Conservation (phyloP, 2,113 vertebrate genomes). For the Paradoxurus hermaphroditus region DNA sequence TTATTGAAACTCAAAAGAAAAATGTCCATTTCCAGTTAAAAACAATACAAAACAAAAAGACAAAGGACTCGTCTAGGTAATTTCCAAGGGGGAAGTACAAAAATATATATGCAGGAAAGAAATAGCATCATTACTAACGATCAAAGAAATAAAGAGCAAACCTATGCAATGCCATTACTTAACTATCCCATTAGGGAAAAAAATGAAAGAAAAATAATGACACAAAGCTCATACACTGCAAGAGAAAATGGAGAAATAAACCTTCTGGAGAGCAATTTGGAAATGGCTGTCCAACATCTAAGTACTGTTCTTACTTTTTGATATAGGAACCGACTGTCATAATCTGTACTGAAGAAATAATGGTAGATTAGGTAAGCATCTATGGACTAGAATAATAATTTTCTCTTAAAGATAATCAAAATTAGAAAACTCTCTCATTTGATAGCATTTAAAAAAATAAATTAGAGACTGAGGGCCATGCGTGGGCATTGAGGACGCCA, state of each 20-base stretch:
- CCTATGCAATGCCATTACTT: neutral
- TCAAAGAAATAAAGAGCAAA: neutral
- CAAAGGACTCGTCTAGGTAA: neutral
- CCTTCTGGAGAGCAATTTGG: neutral
- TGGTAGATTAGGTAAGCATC: neutral
- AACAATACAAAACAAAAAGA: neutral
- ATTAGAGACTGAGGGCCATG: too few species aligned
- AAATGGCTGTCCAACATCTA: neutral
- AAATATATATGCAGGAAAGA: neutral
- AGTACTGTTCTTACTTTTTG: neutral
- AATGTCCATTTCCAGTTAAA: neutral
- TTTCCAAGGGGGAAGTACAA: neutral
- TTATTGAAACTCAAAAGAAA: neutral
- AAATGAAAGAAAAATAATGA: neutral
- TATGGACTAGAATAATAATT: neutral
- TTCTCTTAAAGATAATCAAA: neutral
- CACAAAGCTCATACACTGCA: neutral
- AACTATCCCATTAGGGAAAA: neutral
- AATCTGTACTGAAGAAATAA: neutral
- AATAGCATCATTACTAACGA: neutral
- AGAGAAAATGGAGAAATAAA: neutral
- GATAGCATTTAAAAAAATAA: neutral
- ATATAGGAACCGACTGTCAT: neutral
- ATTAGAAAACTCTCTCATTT: neutral
- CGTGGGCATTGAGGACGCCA: too few species aligned